A percentile compares a stretch with the other conserved stretches of the same genome.
Conservation (phyloP, 2,888 invertebrate genomes). For the Ceramica pisi region DNA sequence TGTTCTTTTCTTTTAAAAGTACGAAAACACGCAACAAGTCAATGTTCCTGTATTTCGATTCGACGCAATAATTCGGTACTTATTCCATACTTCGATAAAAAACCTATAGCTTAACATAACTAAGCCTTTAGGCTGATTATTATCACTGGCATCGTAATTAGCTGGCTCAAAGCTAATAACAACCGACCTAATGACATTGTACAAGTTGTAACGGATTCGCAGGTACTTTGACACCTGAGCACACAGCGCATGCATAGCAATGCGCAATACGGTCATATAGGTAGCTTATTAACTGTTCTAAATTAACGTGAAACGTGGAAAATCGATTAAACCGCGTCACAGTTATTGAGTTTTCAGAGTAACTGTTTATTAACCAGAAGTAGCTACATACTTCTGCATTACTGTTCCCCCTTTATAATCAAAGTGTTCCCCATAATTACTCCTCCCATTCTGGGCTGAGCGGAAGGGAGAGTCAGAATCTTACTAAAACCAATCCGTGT, state of each 20-base stretch:
- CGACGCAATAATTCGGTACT: not conserved
- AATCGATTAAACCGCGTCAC: constrained; percentile 43
- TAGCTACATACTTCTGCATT: not conserved
- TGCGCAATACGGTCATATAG: constrained; percentile 21
- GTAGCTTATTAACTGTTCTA: constrained; percentile 28
- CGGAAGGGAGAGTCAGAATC: too few relatives aligned
- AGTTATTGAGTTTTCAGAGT: constrained; percentile 20
- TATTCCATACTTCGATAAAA: not conserved
- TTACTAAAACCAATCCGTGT: too few relatives aligned
- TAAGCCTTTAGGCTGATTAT: not conserved
- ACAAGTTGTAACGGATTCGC: not conserved
- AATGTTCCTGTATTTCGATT: not conserved
- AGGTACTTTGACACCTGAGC: constrained; percentile 6
- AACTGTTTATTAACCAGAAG: constrained; percentile 7
- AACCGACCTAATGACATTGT: not conserved
- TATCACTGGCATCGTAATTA: constrained; percentile 7
- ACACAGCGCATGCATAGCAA: constrained; percentile 6
- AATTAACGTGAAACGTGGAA: constrained; percentile 46
- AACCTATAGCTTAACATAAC: too few relatives aligned
- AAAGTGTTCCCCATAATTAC: too few relatives aligned
- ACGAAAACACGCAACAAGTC: too few relatives aligned
- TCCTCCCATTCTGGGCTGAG: too few relatives aligned
- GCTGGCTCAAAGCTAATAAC: constrained; percentile 2
- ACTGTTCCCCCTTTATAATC: not conserved
- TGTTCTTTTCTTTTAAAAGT: not conserved